Percentiles rank a stretch among this genome's conserved stretches.
phyloP scores from a whole-genome alignment of 1,140 invertebrate genomes.

The Platyscapa corneri region DNA sequence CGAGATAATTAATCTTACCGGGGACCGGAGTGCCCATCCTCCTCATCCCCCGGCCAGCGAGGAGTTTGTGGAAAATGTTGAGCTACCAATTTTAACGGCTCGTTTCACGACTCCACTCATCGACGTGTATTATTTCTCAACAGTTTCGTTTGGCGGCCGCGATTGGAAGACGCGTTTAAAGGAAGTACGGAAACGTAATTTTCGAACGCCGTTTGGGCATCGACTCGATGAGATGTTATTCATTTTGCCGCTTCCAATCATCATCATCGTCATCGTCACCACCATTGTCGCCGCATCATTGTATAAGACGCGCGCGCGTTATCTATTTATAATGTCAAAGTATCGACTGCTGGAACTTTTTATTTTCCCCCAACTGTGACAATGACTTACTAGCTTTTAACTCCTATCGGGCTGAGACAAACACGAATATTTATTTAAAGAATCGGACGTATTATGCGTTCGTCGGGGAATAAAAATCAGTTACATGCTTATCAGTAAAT shows the following conservation, averaged over 20 bases:
- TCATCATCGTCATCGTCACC: no score
- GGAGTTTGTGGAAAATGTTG: slow-evolving; percentile 17
- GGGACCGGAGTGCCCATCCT: slow-evolving; percentile 7
- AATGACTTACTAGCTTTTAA: slow-evolving; percentile 10
- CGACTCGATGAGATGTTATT: no score
- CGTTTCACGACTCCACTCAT: no score
- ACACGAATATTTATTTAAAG: not conserved
- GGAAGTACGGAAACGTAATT: no score
- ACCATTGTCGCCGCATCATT: no score
- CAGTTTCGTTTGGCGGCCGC: no score
- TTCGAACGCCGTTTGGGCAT: no score
- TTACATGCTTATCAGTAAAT: slow-evolving; percentile 46
- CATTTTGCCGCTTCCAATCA: no score
- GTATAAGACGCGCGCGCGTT: not conserved
- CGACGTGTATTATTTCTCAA: no score
- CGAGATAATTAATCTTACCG: slow-evolving; percentile 45
- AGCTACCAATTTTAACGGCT: not conserved
- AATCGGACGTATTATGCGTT: not conserved
- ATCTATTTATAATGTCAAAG: not conserved
- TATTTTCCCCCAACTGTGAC: not conserved
- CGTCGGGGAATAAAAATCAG: not conserved
- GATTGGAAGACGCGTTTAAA: no score
- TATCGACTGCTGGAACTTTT: not conserved
- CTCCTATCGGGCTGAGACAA: not conserved
- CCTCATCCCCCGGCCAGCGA: not conserved